These are phyloP conservation scores for Hypena proboscidalis DNA, from an alignment of 2,888 invertebrate species.

Conservation along the genomic window DNA sequence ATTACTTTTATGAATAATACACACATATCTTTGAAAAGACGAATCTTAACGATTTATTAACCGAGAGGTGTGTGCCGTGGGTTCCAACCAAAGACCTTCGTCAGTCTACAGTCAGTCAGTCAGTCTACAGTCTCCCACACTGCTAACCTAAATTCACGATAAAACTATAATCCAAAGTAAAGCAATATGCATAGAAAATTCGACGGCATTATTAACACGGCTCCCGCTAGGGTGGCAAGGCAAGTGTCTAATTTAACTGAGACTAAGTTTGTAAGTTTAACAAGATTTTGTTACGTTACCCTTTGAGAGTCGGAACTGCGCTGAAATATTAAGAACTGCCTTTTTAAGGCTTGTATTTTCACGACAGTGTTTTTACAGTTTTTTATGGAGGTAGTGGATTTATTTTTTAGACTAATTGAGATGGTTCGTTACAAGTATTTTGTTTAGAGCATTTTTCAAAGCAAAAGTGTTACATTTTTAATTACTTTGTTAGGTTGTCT, in stretches of 20 bases:
- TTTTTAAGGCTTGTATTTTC: slow-evolving; percentile 35
- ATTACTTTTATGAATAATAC: no score
- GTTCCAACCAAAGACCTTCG: no score
- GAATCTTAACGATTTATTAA: no score
- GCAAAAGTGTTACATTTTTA: no score
- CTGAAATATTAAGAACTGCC: slow-evolving; percentile 63
- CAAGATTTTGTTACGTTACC: slow-evolving; percentile 72
- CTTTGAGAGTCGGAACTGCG: slow-evolving; percentile 62
- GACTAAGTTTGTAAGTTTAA: slow-evolving; percentile 78
- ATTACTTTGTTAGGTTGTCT: no score
- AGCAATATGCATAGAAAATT: slow-evolving; percentile 32
- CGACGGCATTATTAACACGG: slow-evolving; percentile 38
- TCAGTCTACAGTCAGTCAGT: no score
- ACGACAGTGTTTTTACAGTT: slow-evolving; percentile 30
- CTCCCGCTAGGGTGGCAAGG: slow-evolving; percentile 48
- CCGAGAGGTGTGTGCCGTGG: no score
- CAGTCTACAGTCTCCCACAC: no score
- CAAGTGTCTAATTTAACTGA: slow-evolving; percentile 68
- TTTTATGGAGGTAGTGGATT: not conserved
- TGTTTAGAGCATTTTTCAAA: slow-evolving; percentile 5
- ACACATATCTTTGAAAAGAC: no score
- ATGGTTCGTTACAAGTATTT: no score
- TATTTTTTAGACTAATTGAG: no score
- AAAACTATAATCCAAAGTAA: slow-evolving; percentile 12
- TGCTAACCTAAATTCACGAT: no score